Evolutionary conservation across 2,888 invertebrate species (phyloP), one percentile per base, ranked within the genome.

Genomic region (Elysia crispata): DNA sequence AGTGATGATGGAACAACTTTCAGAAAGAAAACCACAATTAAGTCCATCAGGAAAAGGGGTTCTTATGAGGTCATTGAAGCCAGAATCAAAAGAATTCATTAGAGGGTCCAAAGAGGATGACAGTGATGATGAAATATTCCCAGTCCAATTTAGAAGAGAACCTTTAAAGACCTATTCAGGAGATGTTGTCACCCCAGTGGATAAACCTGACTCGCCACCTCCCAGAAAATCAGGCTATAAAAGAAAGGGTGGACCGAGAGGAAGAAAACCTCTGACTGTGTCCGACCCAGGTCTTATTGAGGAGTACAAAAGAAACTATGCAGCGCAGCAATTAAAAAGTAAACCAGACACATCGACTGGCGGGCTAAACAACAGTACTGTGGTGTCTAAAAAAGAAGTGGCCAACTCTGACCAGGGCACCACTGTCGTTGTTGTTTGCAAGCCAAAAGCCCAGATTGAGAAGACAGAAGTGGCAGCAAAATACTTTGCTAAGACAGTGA

Each of bases 351-450:
- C 82, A 73, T 60, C 73, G 23, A 79, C 79, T 11, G 81, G 80
- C 23, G 81, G 80, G 28, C 70, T 83, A 33, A 79, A 76, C 67
- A 85, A 85, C 79, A 82, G 83, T 54, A 83, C 79, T 11, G 83
- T 85, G 49, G 81, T 83, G 28, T 84, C 82, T 62, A 83, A 83
- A 62, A 76, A 80, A 64, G 81, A 82, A 86, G 83, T 84, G 70
- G 83, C 86, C 30, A 87, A 87, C 82, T 86, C 86, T 82, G 86
- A 87, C 67, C 83, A 86, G 64, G 88, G 88, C 8, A 88, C 88
- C 54, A 88, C 88, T 30, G 80, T 89, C 25, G 88, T 89, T 67
- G 89, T 89, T 64, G 87, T 89, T n/a, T 89, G 88, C 76, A 88
- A 88, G 57, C 87, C 88, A 20, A 88, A 88, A 83, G 85, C 84